Base-by-base conservation (phyloP, 64 coral and sea anemone genomes). In the Pachyseris speciosa region DNA sequence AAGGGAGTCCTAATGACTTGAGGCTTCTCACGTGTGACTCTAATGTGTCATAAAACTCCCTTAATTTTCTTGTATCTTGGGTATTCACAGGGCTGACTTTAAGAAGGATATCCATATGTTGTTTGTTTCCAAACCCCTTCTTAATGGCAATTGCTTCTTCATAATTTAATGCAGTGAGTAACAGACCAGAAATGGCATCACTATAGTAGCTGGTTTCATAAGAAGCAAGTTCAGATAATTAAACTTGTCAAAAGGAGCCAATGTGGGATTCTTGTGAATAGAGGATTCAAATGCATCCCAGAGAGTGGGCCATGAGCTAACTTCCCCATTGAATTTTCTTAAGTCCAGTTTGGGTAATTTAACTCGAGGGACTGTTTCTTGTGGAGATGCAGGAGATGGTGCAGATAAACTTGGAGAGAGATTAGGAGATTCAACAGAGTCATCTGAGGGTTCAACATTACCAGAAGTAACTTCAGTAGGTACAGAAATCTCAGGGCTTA, bases 221-320 rank as follows among this genome's bases (percentile, higher is more conserved):
- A 86, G 17, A 33, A 67, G n/a, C n/a, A n/a, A n/a, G n/a, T n/a
- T n/a, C n/a, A n/a, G n/a, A n/a, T n/a, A n/a, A n/a, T n/a, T n/a
- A n/a, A n/a, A n/a, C n/a, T n/a, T n/a, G n/a, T n/a, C n/a, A n/a
- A n/a, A n/a, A n/a, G n/a, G n/a, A n/a, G n/a, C n/a, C n/a, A n/a
- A n/a, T n/a, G n/a, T n/a, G n/a, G n/a, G n/a, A n/a, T n/a, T n/a
- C n/a, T n/a, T 89, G 44, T 94, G 57, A 33, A 94, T 55, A 13
- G 86, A 88, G 1, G 85, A 60, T 65, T 94, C 78, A 78, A 89
- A 90, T 75, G 78, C 19, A n/a, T 90, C 78, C 93, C 93, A 94
- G 45, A 94, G 90, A 22, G 86, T 29, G 60, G 73, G 52, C 78
- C 93, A 94, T 45, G 77, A 71, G 20, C 78, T 94, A 12, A 84